phyloP scores from a whole-genome alignment of 2,113 vertebrate genomes.

The Clupea harengus region DNA sequence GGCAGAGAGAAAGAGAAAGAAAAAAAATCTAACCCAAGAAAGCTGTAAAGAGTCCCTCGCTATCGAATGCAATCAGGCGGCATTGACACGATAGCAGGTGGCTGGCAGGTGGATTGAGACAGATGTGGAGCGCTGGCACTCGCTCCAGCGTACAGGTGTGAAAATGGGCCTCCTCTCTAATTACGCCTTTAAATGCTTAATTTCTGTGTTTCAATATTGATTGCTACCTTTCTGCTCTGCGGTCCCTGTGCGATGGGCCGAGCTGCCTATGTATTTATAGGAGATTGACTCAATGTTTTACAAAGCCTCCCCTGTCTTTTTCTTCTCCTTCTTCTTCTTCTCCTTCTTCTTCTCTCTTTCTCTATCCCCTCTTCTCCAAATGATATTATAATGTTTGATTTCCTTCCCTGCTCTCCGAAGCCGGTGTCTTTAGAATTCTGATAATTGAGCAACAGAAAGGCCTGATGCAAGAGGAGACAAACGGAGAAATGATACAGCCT shows the following conservation, averaged over 20 bases:
- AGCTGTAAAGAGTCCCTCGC: conserved; percentile 92
- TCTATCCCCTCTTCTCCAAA: conserved; percentile 13
- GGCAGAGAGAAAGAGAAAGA: no score
- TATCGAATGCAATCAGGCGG: conserved; percentile 97
- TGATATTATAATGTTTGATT: conserved; percentile 64
- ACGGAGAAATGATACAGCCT: conserved; percentile 42
- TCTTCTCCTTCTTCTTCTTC: conserved; percentile 39
- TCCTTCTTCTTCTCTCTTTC: conserved; percentile 5
- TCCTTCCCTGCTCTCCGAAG: conserved; percentile 63
- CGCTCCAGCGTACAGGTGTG: conserved; percentile 95
- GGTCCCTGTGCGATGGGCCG: conserved; percentile 57
- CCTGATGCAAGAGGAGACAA: conserved; percentile 45
- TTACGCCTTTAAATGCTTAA: conserved; percentile 97
- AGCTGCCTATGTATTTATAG: conserved; percentile 34
- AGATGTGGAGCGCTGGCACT: conserved; percentile 90
- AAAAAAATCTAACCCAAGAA: conserved; percentile 76
- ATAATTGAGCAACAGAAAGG: conserved; percentile 61
- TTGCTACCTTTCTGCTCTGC: conserved; percentile 80
- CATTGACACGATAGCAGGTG: conserved; percentile 98
- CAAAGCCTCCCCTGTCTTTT: conserved; percentile 36
- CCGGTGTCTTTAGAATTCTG: conserved; percentile 63
- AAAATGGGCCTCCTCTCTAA: conserved; percentile 89
- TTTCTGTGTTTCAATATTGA: conserved; percentile 97
- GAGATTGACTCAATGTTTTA: conserved; percentile 28
- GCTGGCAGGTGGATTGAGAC: conserved; percentile 97